Base-by-base conservation (phyloP, 2,888 invertebrate species). In the Enoplolaimus lenunculus region DNA sequence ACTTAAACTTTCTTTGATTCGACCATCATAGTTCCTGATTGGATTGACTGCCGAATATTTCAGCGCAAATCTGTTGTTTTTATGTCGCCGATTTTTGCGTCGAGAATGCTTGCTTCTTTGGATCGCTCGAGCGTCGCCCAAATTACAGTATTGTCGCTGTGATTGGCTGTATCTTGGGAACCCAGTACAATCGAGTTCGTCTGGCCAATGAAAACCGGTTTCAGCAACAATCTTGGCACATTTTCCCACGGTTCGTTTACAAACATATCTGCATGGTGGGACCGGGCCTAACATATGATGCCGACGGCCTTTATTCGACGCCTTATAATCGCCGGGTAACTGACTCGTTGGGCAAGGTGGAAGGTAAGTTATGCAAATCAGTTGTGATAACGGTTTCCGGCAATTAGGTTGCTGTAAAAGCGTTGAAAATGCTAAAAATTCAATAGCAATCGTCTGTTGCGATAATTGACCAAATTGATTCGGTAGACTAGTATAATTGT, bases 271-370 rank as follows among this genome's bases (percentile, higher is more conserved):
- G 26, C 64, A 62, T 7, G 64, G 64, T 16, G 64, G 64, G 13
- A 16, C 30, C 31, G 64, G 64, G n/a, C n/a, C n/a, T n/a, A n/a
- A n/a, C n/a, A n/a, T n/a, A n/a, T n/a, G n/a, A n/a, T n/a, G n/a
- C n/a, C n/a, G n/a, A 21, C n/a, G 16, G 57, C 16, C 16, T n/a
- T 16, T n/a, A n/a, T 16, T 21, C 28, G 7, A 16, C 28, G 31
- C 64, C 13, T 7, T 7, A 16, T 62, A 16, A 29, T 62, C 64
- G n/a, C n/a, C n/a, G n/a, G n/a, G n/a, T n/a, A n/a, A n/a, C n/a
- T n/a, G n/a, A n/a, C n/a, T n/a, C 16, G 13, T n/a, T 7, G 26
- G 64, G 31, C 64, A 62, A 62, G 64, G 64, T 16, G 64, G 64
- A n/a, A 33, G 30, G 31, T 62, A 62, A 33, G 31, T n/a, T n/a